These are phyloP conservation scores for Strongylocentrotus purpuratus DNA, from an alignment of 35 echinoderm and acorn worm species.

Conservation along the genomic window DNA sequence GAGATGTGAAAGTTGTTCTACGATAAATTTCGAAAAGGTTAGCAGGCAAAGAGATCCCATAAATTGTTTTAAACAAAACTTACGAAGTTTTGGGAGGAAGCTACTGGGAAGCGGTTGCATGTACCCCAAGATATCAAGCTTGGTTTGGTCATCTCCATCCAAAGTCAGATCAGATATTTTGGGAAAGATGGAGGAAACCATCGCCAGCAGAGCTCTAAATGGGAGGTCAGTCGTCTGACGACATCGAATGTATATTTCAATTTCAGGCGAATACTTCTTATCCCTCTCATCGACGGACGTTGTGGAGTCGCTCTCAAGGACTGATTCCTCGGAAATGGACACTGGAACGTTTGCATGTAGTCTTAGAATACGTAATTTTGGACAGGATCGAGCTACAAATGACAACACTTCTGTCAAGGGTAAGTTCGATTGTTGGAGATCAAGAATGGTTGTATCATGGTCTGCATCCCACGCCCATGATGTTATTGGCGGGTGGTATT, in stretches of 20 bases:
- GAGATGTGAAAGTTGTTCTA: background rate
- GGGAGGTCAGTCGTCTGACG: background rate
- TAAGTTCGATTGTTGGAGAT: background rate
- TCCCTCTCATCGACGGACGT: background rate
- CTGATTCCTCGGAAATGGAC: background rate
- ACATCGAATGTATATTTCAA: background rate
- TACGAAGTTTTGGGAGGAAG: background rate
- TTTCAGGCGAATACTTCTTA: background rate
- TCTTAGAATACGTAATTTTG: background rate
- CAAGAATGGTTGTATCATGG: background rate
- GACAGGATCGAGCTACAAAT: background rate
- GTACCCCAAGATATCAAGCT: background rate
- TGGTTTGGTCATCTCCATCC: background rate
- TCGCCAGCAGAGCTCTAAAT: background rate
- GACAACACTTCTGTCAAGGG: background rate
- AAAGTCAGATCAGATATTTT: background rate
- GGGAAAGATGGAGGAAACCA: background rate
- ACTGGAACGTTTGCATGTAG: background rate
- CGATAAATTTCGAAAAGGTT: background rate
- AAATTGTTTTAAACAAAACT: background rate
- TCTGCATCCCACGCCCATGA: background rate
- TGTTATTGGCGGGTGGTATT: background rate
- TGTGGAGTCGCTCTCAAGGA: background rate
- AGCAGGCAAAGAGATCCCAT: background rate
- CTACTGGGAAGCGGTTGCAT: background rate